A percentile compares a stretch with the other conserved stretches of the same genome.
phyloP scores from a whole-genome alignment of 1,140 invertebrate genomes.

The Drosophila funebris region DNA sequence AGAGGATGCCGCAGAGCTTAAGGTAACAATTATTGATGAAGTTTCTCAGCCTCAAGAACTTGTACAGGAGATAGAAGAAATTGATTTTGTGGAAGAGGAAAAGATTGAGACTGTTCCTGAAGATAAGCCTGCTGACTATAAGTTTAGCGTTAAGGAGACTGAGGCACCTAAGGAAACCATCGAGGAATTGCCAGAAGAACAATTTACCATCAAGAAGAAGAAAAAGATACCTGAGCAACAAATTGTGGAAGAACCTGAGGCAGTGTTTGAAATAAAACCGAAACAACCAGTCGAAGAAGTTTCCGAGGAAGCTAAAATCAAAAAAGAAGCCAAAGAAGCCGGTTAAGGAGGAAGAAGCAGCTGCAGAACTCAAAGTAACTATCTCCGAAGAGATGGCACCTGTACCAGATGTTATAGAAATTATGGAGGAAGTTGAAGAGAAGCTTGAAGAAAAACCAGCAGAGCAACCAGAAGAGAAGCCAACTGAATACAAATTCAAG shows the following conservation, averaged over 20 bases:
- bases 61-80: conserved; percentile 70
- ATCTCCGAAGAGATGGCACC: conserved; percentile 49
- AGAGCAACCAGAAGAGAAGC: conserved; percentile 31
- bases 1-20: conserved; percentile 71
- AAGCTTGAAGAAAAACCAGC: conserved; percentile 17
- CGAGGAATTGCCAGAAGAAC: conserved; percentile 67
- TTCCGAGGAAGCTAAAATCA: conserved; percentile 77
- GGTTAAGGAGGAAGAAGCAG: conserved; percentile 53
- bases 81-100: conserved; percentile 54
- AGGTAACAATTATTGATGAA: conserved; percentile 68
- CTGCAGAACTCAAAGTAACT: conserved; percentile 64
- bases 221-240: conserved; percentile 53
- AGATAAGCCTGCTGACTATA: conserved; percentile 42
- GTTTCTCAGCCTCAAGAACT: conserved; percentile 56
- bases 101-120: too few relatives aligned
- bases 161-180: conserved; percentile 59
- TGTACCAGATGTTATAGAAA: conserved; percentile 56
- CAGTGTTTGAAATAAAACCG: conserved; percentile 64
- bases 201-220: conserved; percentile 70
- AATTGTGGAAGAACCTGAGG: conserved; percentile 72
- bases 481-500: conserved; percentile 52
- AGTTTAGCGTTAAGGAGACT: conserved; percentile 60
- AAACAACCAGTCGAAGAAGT: conserved; percentile 71
- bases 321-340: conserved; percentile 65
- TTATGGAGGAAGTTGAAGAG: conserved; percentile 64